Percentiles rank a stretch among this genome's conserved stretches.
Conservation (phyloP, 2,797 vertebrate species). For the Antennarius maculatus region DNA sequence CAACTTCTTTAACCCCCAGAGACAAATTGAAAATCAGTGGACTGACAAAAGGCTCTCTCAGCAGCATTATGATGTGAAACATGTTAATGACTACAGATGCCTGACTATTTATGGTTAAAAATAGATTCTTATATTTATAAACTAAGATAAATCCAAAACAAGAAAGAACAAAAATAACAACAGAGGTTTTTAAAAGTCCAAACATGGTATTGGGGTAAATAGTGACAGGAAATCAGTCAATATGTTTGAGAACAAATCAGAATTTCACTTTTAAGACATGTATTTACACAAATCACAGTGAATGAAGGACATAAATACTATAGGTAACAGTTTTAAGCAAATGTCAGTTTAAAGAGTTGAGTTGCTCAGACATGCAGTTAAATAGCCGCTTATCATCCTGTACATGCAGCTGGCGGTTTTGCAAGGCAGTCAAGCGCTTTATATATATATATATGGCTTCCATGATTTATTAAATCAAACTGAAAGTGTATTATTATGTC, state of each 20-base stretch:
- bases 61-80: not conserved
- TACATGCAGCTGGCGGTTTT: conserved; percentile 3
- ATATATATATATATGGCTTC: conserved; percentile 1
- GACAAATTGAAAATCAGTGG: not conserved
- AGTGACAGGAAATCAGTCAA: not conserved
- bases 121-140: not conserved
- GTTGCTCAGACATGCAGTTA: not conserved
- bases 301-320: not conserved
- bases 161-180: no score
- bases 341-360: not conserved
- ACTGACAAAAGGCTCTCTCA: not conserved
- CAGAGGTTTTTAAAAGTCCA: conserved; percentile 13
- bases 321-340: not conserved
- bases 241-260: conserved; percentile 12
- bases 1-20: not conserved
- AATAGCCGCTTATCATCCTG: not conserved
- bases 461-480: not conserved
- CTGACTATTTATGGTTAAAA: not conserved
- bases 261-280: not conserved
- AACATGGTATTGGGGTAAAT: not conserved
- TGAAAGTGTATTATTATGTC: not conserved
- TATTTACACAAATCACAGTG: not conserved
- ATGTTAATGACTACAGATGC: conserved; percentile 6
- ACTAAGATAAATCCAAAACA: conserved; percentile 1
- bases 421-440: conserved; percentile 26